Conservation (phyloP, 2,113 vertebrate genomes). For the Anser brachyrhynchus region DNA sequence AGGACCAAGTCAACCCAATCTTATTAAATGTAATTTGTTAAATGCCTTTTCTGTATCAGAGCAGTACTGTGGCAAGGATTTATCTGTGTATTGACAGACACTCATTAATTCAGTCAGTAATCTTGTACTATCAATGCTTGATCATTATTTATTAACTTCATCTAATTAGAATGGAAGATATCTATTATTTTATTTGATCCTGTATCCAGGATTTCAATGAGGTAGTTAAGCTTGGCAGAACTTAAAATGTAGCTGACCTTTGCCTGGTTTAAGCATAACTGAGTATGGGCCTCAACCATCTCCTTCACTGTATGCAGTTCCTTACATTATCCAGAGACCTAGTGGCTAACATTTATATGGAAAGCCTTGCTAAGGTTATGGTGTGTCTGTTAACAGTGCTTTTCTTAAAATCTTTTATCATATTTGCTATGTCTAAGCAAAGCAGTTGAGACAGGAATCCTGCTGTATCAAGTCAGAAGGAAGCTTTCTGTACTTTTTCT, state of each 20-base stretch:
- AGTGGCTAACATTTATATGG: not conserved
- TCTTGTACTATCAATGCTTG: not conserved
- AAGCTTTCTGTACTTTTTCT: not conserved
- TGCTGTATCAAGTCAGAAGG: not conserved
- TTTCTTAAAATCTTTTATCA: not conserved
- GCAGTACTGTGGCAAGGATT: not conserved
- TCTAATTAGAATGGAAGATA: conserved; percentile 17
- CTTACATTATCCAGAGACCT: not conserved
- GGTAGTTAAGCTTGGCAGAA: not conserved
- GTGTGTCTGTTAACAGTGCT: not conserved
- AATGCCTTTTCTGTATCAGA: not conserved
- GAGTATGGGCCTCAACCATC: not conserved
- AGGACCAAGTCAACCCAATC: not conserved
- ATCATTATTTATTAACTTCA: conserved; percentile 21
- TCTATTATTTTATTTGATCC: conserved; percentile 12
- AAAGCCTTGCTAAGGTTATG: not conserved
- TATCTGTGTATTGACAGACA: not conserved
- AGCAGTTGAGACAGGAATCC: not conserved
- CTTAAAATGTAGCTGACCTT: not conserved
- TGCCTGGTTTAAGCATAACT: not conserved
- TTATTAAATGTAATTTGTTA: not conserved
- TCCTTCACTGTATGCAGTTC: not conserved
- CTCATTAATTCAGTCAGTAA: not conserved
- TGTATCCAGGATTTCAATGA: not conserved
- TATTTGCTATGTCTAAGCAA: not conserved